phyloP scores from a whole-genome alignment of 2,797 vertebrate species.

The Calcarius lapponicus region DNA sequence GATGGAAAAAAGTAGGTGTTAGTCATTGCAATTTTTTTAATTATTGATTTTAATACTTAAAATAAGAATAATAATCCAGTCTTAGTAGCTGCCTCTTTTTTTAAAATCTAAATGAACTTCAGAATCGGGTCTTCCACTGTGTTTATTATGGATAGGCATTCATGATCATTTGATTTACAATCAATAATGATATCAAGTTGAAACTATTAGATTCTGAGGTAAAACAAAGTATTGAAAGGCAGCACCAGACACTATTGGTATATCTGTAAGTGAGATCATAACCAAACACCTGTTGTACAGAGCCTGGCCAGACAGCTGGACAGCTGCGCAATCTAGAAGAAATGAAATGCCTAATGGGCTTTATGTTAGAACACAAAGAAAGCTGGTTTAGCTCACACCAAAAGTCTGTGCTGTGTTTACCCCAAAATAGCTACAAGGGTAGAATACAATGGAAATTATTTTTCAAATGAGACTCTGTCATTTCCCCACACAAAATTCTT shows the following conservation, averaged over 20 bases:
- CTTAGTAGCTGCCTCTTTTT: not conserved
- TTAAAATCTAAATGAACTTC: not conserved
- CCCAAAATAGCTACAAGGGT: not conserved
- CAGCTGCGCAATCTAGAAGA: not conserved
- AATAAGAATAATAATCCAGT: not conserved
- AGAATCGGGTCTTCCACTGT: not conserved
- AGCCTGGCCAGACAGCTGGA: slow-evolving; percentile 6
- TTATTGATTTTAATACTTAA: not conserved
- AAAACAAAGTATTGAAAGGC: not conserved
- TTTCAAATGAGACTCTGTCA: not conserved
- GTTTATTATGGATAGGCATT: not conserved
- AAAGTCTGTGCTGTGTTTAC: not conserved
- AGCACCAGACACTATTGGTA: not conserved
- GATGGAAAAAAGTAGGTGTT: not conserved
- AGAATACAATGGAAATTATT: not conserved
- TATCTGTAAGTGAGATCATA: not conserved
- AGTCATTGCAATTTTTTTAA: not conserved
- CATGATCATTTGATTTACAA: not conserved
- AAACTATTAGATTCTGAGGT: not conserved
- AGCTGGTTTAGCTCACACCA: not conserved
- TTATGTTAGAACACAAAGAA: slow-evolving; percentile 4
- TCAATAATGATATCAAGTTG: not conserved
- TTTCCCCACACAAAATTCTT: not conserved
- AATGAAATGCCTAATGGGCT: not conserved
- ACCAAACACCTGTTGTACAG: slow-evolving; percentile 29